Base-by-base conservation (phyloP, 2,797 vertebrate species). In the Chelon auratus region DNA sequence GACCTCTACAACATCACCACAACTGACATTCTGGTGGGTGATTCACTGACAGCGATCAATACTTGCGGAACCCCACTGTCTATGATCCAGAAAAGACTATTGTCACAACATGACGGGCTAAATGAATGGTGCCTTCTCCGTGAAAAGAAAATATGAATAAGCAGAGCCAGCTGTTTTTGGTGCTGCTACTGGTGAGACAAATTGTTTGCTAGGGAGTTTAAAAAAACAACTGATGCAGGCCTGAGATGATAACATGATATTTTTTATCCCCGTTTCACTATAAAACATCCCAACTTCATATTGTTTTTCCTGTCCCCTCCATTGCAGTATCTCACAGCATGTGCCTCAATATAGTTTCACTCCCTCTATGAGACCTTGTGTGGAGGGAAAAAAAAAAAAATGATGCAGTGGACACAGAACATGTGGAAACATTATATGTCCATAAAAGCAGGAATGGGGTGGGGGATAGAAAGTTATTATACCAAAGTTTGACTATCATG, bases 401-500 rank as follows among this genome's bases (percentile, higher is more conserved):
- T 3, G 36, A 71, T 53, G 50, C 57, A 76, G 67, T 83, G 78
- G 82, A 90, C 82, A 83, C 74, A 83, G 83, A 83, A 86, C 88
- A 92, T 73, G 86, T 88, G 87, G 94, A 92, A 95, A 94, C 91
- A 88, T 88, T 90, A 95, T 93, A 93, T 69, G 74, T 86, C 89
- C 91, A 94, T 95, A 94, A 94, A 94, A 91, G 70, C 83, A 66
- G 83, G 83, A 84, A 87, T 82, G 77, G 81, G 69, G 74, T 62
- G 75, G 71, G 78, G 60, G 80, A 64, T 77, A 89, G 87, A 89
- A 91, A 89, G 91, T 92, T 91, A 93, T 94, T 90, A 94, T 91
- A 91, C 91, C 91, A 90, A 90, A 93, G 92, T 94, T 94, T 90
- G 92, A 92, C 93, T 92, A 93, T 93, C 93, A 94, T 94, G 93